These are phyloP conservation scores for Petrosia ficiformis DNA, from an alignment of 37 sponge, comb jelly and placozoan genomes.

Conservation along the genomic window DNA sequence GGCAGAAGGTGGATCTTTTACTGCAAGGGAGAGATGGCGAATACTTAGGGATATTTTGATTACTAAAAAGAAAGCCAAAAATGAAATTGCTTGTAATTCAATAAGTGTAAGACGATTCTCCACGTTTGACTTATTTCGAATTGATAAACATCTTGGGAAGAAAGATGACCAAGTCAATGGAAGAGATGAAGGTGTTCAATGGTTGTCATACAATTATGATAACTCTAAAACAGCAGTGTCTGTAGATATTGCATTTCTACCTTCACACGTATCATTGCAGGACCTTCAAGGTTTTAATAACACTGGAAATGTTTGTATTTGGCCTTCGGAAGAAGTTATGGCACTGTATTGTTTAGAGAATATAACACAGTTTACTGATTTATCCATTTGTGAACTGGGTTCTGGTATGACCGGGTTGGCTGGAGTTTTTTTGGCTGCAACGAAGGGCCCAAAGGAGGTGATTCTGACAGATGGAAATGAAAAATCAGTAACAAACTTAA, in stretches of 20 bases:
- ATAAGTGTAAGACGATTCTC: conserved; percentile 45
- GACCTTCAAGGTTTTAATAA: conserved; percentile 69
- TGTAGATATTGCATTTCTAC: not conserved
- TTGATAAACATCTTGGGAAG: not conserved
- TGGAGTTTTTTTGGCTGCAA: conserved; percentile 52
- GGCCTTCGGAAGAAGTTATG: conserved; percentile 80
- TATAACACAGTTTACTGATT: conserved; percentile 23
- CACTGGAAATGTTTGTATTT: conserved; percentile 81
- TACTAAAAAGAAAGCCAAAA: not conserved
- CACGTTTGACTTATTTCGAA: conserved; percentile 25
- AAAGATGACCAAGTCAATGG: not conserved
- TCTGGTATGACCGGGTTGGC: conserved; percentile 80
- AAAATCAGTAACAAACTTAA: conserved; percentile 42
- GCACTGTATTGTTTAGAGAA: conserved; percentile 60
- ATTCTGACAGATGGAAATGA: conserved; percentile 65
- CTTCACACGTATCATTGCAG: conserved; percentile 1
- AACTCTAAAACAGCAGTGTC: not conserved
- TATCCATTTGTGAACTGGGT: conserved; percentile 66
- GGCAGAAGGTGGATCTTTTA: not conserved
- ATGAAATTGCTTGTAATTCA: not conserved
- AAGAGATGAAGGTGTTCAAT: not conserved
- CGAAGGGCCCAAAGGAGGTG: conserved; percentile 33
- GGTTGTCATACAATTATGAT: too few species aligned
- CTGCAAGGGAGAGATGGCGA: conserved; percentile 7
- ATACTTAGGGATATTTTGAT: not conserved